Base-by-base conservation (phyloP, 2,888 invertebrate species). In the Escarpia spicata region DNA sequence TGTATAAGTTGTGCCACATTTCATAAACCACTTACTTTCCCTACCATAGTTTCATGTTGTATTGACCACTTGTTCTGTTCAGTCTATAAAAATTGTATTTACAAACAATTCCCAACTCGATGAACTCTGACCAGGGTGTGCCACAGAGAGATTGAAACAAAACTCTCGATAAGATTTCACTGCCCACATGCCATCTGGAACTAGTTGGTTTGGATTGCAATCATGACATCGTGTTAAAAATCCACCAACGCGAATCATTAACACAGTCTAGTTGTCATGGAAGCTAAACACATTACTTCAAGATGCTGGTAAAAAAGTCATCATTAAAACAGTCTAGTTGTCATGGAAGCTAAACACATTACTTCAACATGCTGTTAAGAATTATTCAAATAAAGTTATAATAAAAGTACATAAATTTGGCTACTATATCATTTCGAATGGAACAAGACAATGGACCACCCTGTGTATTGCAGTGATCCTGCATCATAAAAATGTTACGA, bases 301-400 rank as follows among this genome's bases (percentile, higher is more conserved):
- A 31, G 31, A 91, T 26, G n/a, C 26, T 91, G 91, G 31, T 91
- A 91, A 91, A 31, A 31, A 91, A 31, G 26, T 90, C 2, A 90
- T 89, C 89, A 90, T 43, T 43, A 90, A 90, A 90, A 90, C 90
- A 90, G 43, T 43, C 37, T 90, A 9, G 12, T 9, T 90, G 15
- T 37, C 37, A 37, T 37, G 37, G 37, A 37, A 37, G n/a, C 91
- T 91, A 91, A n/a, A 31, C 90, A 90, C 90, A 90, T 90, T 90
- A 90, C 90, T 12, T 90, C 15, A 19, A 31, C 91, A 91, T 26
- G n/a, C 26, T 91, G 91, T 31, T 91, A 91, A 91, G 91, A 91
- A 91, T 91, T 90, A 31, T 91, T 37, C n/a, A 91, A 91, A 91
- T 31, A 26, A 91, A 91, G n/a, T 91, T n/a, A 91, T 31, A 91